Conservation (phyloP, 2,797 vertebrate genomes). For the Pseudochromis fuscus region DNA sequence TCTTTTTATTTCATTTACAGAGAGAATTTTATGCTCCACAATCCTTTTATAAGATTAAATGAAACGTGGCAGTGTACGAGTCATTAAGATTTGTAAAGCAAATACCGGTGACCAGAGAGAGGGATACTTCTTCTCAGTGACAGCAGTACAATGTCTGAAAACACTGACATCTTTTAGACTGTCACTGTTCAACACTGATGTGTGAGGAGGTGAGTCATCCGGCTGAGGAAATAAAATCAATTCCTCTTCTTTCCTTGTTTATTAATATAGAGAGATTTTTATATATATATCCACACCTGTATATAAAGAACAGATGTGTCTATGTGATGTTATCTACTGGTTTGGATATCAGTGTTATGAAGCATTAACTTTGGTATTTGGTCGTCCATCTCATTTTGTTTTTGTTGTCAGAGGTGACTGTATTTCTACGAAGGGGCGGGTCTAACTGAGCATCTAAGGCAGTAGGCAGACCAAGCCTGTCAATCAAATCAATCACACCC, state of each 20-base stretch:
- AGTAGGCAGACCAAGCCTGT: too few species aligned
- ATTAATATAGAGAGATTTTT: too few species aligned
- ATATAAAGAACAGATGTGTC: too few species aligned
- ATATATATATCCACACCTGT: too few species aligned
- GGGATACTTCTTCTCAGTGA: background rate
- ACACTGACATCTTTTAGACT: background rate
- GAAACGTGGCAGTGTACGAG: slow-evolving; percentile 15
- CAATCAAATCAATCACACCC: too few species aligned
- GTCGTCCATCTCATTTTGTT: too few species aligned
- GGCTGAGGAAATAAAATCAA: background rate
- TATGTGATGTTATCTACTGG: too few species aligned
- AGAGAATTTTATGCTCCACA: slow-evolving; percentile 35
- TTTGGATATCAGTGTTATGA: too few species aligned
- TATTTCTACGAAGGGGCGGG: too few species aligned
- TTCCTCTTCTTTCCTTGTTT: background rate
- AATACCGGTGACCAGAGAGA: slow-evolving; percentile 15
- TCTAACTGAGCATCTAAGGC: too few species aligned
- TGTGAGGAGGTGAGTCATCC: background rate
- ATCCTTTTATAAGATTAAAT: slow-evolving; percentile 28
- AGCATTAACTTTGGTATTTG: too few species aligned
- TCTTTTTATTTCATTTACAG: slow-evolving; percentile 22
- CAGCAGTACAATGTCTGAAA: background rate
- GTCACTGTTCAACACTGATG: background rate
- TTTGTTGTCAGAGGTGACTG: too few species aligned
- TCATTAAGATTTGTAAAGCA: slow-evolving; percentile 20